phyloP scores from a whole-genome alignment of 2,797 vertebrate species.

The Dendrocincla fuliginosa region DNA sequence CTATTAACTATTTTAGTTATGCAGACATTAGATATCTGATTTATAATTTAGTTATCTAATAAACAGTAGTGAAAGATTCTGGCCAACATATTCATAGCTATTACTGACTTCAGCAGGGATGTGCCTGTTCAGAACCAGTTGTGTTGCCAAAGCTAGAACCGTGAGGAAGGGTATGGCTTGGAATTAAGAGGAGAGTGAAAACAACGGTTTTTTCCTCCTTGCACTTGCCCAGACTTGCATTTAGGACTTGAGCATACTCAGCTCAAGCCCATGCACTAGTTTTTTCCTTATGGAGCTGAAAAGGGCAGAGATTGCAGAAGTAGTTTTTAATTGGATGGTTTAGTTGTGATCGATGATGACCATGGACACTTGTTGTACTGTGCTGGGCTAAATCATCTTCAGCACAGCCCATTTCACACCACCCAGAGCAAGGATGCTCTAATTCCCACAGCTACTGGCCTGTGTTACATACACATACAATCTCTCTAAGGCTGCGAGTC shows the following conservation, averaged over 20 bases:
- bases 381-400: neutral
- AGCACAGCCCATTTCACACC: neutral
- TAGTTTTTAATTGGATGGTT: neutral
- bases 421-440: neutral
- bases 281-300: neutral
- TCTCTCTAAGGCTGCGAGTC: neutral
- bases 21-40: neutral
- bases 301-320: neutral
- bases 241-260: neutral
- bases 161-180: accelerated
- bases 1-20: neutral
- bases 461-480: neutral
- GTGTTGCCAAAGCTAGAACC: neutral
- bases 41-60: neutral
- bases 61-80: neutral
- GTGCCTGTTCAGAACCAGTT: neutral
- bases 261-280: neutral
- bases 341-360: neutral
- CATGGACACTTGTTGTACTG: neutral
- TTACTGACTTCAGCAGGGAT: neutral
- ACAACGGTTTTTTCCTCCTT: neutral
- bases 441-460: neutral
- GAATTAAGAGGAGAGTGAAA: neutral
- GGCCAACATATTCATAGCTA: neutral
- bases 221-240: neutral